These are phyloP conservation scores for Athalia circularis DNA, from an alignment of 2,888 invertebrate genomes.

Conservation along the genomic window DNA sequence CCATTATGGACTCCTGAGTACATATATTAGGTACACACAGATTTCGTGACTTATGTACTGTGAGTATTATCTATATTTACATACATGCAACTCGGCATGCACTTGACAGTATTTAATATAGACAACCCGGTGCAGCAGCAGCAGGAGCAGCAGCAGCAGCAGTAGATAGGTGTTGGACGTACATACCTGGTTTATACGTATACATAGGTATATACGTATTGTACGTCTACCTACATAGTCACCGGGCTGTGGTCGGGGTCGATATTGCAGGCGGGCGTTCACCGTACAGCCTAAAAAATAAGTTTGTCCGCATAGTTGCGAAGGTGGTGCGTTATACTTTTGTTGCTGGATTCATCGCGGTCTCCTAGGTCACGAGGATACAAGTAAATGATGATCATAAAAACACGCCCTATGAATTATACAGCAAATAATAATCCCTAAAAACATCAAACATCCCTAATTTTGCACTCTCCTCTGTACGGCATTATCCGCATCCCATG, in stretches of 20 bases:
- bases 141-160: too few relatives aligned
- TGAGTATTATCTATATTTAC: neutral
- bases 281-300: conserved; percentile 51
- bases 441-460: neutral
- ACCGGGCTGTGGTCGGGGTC: conserved; percentile 55
- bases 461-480: too few relatives aligned
- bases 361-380: neutral
- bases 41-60: too few relatives aligned
- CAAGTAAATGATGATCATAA: neutral
- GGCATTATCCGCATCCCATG: too few relatives aligned
- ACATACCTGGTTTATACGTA: conserved; percentile 1
- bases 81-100: conserved; percentile 10
- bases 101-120: conserved; percentile 20
- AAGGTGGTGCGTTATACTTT: neutral
- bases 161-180: conserved; percentile 30
- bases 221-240: neutral
- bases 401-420: neutral
- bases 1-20: too few relatives aligned
- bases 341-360: neutral
- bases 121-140: conserved; percentile 13
- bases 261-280: conserved; percentile 58
- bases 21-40: too few relatives aligned
- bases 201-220: conserved; percentile 10
- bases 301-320: conserved; percentile 50
- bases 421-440: neutral